phyloP scores from a whole-genome alignment of 1,140 invertebrate species.

The Cydia splendana region DNA sequence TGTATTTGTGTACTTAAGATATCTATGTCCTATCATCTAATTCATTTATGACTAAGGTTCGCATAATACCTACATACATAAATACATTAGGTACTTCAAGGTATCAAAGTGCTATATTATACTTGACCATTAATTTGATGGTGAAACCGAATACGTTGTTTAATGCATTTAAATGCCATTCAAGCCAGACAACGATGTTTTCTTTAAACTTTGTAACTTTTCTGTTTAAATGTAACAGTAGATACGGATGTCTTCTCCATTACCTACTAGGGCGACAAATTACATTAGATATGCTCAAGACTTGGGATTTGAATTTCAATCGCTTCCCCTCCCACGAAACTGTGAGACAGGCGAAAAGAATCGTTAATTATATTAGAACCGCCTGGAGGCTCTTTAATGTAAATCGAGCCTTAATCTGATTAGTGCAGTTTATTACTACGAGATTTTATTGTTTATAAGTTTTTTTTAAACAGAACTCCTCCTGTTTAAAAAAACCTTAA shows the following conservation, averaged over 20 bases:
- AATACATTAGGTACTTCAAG: too few relatives aligned
- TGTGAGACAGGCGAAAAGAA: slow-evolving; percentile 63
- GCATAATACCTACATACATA: too few relatives aligned
- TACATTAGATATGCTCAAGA: slow-evolving; percentile 73
- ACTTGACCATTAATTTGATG: too few relatives aligned
- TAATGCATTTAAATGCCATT: too few relatives aligned
- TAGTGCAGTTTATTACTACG: slow-evolving; percentile 33
- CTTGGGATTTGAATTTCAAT: slow-evolving; percentile 77
- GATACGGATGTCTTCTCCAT: slow-evolving; percentile 69
- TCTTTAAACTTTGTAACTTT: slow-evolving; percentile 32
- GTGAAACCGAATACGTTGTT: too few relatives aligned
- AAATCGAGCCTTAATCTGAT: slow-evolving; percentile 57
- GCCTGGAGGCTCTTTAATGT: slow-evolving; percentile 69
- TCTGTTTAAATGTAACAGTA: slow-evolving; percentile 44
- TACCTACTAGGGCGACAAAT: slow-evolving; percentile 71
- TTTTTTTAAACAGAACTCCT: too few relatives aligned
- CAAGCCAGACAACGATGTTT: neutral
- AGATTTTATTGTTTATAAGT: slow-evolving; percentile 19
- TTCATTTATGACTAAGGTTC: too few relatives aligned
- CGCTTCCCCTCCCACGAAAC: slow-evolving; percentile 50
- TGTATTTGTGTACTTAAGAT: too few relatives aligned
- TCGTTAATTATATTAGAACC: slow-evolving; percentile 75
- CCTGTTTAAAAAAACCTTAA: neutral
- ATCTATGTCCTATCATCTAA: too few relatives aligned
- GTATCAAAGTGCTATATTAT: too few relatives aligned